Evolutionary conservation across 92 coral and sea anemone genomes (phyloP).

Genomic region (Paragorgia papillata): DNA sequence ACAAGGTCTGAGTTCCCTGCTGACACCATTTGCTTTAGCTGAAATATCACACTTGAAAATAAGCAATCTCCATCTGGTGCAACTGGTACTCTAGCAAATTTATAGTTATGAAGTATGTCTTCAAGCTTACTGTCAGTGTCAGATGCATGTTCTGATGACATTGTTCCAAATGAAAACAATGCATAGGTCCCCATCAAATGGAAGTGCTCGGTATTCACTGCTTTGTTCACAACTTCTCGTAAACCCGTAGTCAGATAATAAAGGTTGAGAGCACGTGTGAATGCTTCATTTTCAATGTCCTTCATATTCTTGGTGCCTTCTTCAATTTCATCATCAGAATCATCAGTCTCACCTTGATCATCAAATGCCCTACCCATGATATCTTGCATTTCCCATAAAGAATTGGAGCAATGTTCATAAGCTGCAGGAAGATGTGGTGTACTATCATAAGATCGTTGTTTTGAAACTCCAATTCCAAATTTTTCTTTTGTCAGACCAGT

Average conservation of each 20-base stretch:
- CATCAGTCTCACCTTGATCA: conserved; percentile 30
- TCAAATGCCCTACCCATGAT: conserved; percentile 55
- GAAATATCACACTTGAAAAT: too few relatives aligned
- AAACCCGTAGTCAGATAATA: conserved; percentile 30
- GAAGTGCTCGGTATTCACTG: conserved; percentile 13
- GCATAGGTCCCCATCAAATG: background rate
- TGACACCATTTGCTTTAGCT: conserved; percentile 41
- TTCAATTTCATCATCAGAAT: background rate
- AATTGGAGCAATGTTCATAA: conserved; percentile 48
- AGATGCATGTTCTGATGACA: conserved; percentile 9
- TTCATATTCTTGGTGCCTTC: background rate
- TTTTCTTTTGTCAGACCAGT: too few relatives aligned
- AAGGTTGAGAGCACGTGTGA: conserved; percentile 48
- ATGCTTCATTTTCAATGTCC: conserved; percentile 27
- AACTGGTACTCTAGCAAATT: conserved; percentile 52
- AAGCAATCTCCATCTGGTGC: conserved; percentile 59
- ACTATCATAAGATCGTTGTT: conserved; percentile 16
- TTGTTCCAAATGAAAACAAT: conserved; percentile 42
- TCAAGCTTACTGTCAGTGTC: conserved; percentile 33
- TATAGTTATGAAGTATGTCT: conserved; percentile 38
- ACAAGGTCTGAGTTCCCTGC: conserved; percentile 32
- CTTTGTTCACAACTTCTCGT: conserved; percentile 1
- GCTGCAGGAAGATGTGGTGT: conserved; percentile 39
- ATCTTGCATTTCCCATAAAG: conserved; percentile 25
- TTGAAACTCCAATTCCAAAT: conserved; percentile 52